Conservation (phyloP, 2,113 vertebrate species). For the Rhinoptilus africanus region DNA sequence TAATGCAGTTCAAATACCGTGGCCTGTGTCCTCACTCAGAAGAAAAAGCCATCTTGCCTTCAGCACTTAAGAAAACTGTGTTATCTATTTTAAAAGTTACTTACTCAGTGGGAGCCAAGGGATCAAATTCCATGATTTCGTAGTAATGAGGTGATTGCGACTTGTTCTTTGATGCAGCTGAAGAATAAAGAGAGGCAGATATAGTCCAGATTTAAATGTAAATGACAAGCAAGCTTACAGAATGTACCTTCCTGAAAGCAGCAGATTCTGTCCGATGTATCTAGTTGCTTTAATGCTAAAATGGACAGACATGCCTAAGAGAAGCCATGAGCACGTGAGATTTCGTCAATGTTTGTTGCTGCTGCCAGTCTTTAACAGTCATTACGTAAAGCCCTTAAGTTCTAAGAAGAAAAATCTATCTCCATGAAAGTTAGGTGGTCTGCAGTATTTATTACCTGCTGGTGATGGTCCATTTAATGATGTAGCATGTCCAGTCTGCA, state of each 20-base stretch:
- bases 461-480: not conserved
- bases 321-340: not conserved
- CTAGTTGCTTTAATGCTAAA: not conserved
- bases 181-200: not conserved
- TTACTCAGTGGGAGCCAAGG: conserved; percentile 78
- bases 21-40: not conserved
- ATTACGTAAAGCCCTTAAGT: not conserved
- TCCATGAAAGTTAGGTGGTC: not conserved
- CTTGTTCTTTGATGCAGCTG: conserved; percentile 57
- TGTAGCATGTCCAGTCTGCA: not conserved
- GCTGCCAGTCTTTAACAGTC: not conserved
- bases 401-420: not conserved
- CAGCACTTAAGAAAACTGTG: not conserved
- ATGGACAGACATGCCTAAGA: not conserved
- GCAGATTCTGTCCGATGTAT: not conserved
- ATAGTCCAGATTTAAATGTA: not conserved
- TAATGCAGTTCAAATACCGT: not conserved
- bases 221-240: not conserved
- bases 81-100: conserved; percentile 41
- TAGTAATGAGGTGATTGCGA: conserved; percentile 71
- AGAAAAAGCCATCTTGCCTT: not conserved
- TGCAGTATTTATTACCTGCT: conserved; percentile 51
- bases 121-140: conserved; percentile 80
- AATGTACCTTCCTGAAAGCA: not conserved
- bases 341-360: not conserved